phyloP scores from a whole-genome alignment of 2,888 invertebrate species.

The Hypsopygia costalis region DNA sequence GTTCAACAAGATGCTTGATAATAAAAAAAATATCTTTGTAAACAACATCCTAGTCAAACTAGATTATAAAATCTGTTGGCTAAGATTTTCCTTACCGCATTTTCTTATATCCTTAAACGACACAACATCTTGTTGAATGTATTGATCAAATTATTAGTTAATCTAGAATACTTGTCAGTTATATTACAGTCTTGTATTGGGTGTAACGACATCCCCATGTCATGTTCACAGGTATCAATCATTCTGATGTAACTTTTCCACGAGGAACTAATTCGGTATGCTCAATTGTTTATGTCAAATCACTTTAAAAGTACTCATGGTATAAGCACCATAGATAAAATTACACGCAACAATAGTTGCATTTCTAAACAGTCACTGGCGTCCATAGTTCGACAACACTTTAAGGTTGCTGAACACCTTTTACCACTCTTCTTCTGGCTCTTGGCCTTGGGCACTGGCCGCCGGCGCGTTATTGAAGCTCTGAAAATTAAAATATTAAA shows the following conservation, averaged over 20 bases:
- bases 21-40: too few species aligned
- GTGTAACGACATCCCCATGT: slow-evolving; percentile 8
- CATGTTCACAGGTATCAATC: neutral
- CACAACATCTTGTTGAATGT: slow-evolving; percentile 11
- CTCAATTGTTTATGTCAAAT: neutral
- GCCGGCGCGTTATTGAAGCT: slow-evolving; percentile 51
- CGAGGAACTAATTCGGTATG: neutral
- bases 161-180: slow-evolving; percentile 41
- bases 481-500: slow-evolving; percentile 34
- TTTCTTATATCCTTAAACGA: too few species aligned
- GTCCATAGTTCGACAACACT: slow-evolving; percentile 12
- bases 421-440: slow-evolving; percentile 81
- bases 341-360: slow-evolving; percentile 50
- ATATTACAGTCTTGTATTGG: slow-evolving; percentile 34
- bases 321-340: slow-evolving; percentile 56
- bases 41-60: too few species aligned
- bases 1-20: too few species aligned
- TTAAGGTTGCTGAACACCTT: too few species aligned
- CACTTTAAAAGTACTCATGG: slow-evolving; percentile 18
- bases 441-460: slow-evolving; percentile 47
- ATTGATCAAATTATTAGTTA: slow-evolving; percentile 14
- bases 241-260: neutral
- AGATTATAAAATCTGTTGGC: too few species aligned
- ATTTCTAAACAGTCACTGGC: slow-evolving; percentile 27
- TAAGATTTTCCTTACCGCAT: too few species aligned